phyloP scores from a whole-genome alignment of 2,113 vertebrate genomes.

The Xiphias gladius region DNA sequence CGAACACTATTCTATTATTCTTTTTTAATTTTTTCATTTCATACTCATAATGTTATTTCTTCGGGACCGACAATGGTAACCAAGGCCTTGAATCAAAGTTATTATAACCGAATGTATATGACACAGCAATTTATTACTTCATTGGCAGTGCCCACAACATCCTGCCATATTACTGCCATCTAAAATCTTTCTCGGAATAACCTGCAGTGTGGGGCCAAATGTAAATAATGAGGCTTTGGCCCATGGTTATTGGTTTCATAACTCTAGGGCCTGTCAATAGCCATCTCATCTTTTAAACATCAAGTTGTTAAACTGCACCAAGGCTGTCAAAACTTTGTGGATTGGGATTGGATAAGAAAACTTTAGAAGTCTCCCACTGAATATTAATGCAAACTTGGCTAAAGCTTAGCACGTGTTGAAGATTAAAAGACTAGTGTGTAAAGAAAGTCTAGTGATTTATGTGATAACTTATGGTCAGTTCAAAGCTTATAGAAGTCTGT shows the following conservation, averaged over 20 bases:
- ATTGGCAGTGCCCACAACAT: conserved; percentile 41
- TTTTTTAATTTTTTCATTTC: not conserved
- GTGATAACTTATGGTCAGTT: not conserved
- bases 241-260: conserved; percentile 74
- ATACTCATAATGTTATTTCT: conserved; percentile 16
- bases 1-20: not conserved
- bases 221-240: conserved; percentile 71
- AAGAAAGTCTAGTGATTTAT: not conserved
- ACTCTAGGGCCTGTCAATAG: conserved; percentile 76
- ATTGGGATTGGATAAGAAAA: conserved; percentile 52
- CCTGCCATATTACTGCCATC: conserved; percentile 34
- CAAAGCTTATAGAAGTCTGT: conserved; percentile 1
- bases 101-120: conserved; percentile 34
- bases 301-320: conserved; percentile 47
- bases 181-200: conserved; percentile 42
- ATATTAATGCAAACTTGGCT: conserved; percentile 27
- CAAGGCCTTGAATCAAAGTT: conserved; percentile 31
- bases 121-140: conserved; percentile 44
- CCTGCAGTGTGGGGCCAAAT: conserved; percentile 63
- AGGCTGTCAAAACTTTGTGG: conserved; percentile 73
- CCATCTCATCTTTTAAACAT: conserved; percentile 81
- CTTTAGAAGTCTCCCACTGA: conserved; percentile 17
- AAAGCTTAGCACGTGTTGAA: conserved; percentile 4
- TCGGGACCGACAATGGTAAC: conserved; percentile 35
- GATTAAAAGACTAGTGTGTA: not conserved